A percentile compares a stretch with the other conserved stretches of the same genome.
phyloP scores from a whole-genome alignment of 2,797 vertebrate genomes.

The Agapornis canus region DNA sequence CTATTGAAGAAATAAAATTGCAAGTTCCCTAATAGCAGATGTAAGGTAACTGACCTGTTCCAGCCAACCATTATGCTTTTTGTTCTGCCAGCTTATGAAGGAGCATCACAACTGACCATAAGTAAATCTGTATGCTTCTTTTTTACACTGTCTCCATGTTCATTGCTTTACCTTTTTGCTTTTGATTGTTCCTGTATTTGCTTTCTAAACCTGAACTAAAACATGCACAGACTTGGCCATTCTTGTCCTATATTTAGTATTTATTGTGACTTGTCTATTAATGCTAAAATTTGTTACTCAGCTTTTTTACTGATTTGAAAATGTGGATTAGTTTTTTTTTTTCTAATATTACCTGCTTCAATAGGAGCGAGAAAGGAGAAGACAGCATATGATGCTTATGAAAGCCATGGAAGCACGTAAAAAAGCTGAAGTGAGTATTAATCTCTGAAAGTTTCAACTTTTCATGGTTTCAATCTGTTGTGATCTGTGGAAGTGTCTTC shows the following conservation, averaged over 20 bases:
- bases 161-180: constrained; percentile 91
- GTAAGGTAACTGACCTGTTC: constrained; percentile 82
- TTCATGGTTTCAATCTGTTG: background rate
- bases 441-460: background rate
- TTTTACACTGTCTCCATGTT: constrained; percentile 89
- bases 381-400: constrained; percentile 95
- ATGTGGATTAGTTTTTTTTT: constrained; percentile 53
- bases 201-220: constrained; percentile 85
- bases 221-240: constrained; percentile 85
- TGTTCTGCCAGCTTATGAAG: constrained; percentile 82
- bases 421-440: constrained; percentile 89
- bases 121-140: constrained; percentile 86
- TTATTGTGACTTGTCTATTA: constrained; percentile 85
- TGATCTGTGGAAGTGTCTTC: background rate
- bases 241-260: constrained; percentile 84
- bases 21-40: constrained; percentile 78
- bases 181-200: constrained; percentile 89
- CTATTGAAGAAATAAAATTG: constrained; percentile 67
- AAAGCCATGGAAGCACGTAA: constrained; percentile 95
- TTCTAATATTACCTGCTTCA: constrained; percentile 78
- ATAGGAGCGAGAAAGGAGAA: constrained; percentile 92
- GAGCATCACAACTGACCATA: constrained; percentile 88
- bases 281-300: constrained; percentile 80
- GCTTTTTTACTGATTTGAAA: constrained; percentile 63
- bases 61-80: constrained; percentile 84